Percentiles rank a stretch among this genome's conserved stretches.
These are phyloP conservation scores for Geotrypetes seraphini DNA, from an alignment of 2,797 vertebrate species.

Conservation along the genomic window DNA sequence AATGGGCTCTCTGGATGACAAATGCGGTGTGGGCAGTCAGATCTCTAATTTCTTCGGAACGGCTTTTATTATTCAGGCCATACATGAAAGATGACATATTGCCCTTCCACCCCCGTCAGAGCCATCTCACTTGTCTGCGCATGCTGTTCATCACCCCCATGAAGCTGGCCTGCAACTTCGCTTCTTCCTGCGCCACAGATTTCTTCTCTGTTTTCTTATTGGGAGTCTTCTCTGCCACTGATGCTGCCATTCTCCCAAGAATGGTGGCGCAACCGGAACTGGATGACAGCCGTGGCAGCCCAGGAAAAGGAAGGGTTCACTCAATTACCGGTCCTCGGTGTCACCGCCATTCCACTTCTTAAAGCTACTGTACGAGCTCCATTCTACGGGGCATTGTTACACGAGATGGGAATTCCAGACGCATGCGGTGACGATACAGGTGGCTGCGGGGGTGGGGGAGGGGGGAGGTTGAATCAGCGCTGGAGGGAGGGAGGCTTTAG, in stretches of 20 bases:
- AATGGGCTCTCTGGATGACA: no score
- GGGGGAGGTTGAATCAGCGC: no score
- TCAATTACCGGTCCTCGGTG: no score
- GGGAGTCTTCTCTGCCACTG: constrained; percentile 62
- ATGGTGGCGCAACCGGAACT: background rate
- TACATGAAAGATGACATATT: background rate
- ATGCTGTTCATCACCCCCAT: constrained; percentile 94
- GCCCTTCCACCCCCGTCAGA: background rate
- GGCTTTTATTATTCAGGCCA: constrained; percentile 3
- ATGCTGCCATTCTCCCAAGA: constrained; percentile 63
- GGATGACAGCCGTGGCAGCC: no score
- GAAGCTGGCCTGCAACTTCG: constrained; percentile 80
- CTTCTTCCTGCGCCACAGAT: constrained; percentile 82
- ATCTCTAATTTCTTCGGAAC: no score
- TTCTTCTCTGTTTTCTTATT: constrained; percentile 88
- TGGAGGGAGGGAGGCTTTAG: no score
- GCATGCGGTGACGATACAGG: background rate
- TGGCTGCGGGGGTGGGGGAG: no score
- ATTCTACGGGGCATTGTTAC: rapidly evolving
- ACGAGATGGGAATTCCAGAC: rapidly evolving
- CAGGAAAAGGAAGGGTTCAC: no score
- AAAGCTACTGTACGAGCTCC: background rate
- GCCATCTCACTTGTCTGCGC: constrained; percentile 74
- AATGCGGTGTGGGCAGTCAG: no score
- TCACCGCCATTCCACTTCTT: no score